Conservation (phyloP, 2,797 vertebrate genomes). For the Podarcis lilfordi region DNA sequence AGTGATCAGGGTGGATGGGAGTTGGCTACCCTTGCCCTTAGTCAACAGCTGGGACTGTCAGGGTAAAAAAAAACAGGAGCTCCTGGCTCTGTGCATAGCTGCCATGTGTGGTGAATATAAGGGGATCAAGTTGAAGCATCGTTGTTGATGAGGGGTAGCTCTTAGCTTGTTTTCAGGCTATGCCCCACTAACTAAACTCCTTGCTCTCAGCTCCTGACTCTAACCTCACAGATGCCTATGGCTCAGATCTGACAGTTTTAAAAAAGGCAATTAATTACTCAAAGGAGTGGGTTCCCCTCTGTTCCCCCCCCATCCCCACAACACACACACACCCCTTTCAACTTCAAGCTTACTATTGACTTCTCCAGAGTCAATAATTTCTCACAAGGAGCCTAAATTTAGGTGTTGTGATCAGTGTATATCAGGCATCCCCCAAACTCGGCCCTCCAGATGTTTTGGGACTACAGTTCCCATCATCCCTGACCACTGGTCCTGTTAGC, state of each 20-base stretch:
- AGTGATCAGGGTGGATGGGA: no score
- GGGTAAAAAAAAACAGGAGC: no score
- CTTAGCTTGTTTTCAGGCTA: not conserved
- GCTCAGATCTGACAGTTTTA: not conserved
- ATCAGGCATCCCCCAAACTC: no score
- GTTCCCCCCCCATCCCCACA: not conserved
- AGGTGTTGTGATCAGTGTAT: not conserved
- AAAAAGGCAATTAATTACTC: not conserved
- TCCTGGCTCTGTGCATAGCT: not conserved
- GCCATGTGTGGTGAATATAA: not conserved
- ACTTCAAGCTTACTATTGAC: not conserved
- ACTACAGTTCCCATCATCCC: no score
- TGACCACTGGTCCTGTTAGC: no score
- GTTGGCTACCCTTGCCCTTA: not conserved
- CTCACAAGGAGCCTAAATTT: not conserved
- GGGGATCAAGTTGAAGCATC: not conserved
- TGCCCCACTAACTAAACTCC: not conserved
- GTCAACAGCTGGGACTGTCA: not conserved
- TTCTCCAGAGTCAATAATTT: not conserved
- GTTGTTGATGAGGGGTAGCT: no score
- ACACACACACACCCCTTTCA: not conserved
- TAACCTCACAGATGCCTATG: not conserved
- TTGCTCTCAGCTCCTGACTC: not conserved
- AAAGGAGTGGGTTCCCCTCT: not conserved
- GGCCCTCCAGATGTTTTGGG: no score